Base-by-base conservation (phyloP, 2,113 vertebrate genomes). In the Sardina pilchardus region DNA sequence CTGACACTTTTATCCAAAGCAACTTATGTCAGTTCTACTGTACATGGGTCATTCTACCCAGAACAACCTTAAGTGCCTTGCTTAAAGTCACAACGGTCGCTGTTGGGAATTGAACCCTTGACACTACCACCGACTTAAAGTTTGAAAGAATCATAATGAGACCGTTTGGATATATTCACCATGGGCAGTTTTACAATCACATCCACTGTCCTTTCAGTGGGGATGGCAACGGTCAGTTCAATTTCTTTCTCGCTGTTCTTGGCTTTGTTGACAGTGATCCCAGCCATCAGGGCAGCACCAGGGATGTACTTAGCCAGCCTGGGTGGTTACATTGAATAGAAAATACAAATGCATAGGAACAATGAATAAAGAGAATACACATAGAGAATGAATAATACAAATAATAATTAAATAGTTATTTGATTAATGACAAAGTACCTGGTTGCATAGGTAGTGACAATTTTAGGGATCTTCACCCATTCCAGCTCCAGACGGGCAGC, bases 111-210 rank as follows among this genome's bases (percentile, higher is more conserved):
- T 42, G 2, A 42, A 42, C 39, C 39, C 39, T 6, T 24, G 19
- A 3, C 9, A 82, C 36, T 1, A 86, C 80, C 36, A n/a, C 39
- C 6, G 16, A 43, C 82, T 43, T 42, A 42, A 2, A 42, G 39
- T 53, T 34, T 14, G 67, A 30, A 78, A 34, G 6, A 53, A 67
- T 88, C 81, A 19, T 48, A 82, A 53, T 44, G 8, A 45, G 7
- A 67, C 21, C 34, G 26, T 85, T 82, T 45, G 50, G 30, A 21
- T 16, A 59, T 83, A 30, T 24, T 86, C 95, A 96, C 96, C 85
- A 75, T 86, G 88, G 95, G 94, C 84, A 92, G 81, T 89, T 93
- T 95, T 85, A 94, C 43, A 85, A 96, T 92, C 24, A 96, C 0
- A 45, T 95, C 91, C 82, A 94, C 82, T 0, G 83, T 93, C 75